A percentile compares a stretch with the other conserved stretches of the same genome.
Evolutionary conservation across 2,888 invertebrate species (phyloP).

Genomic region (Morpho deidamia): DNA sequence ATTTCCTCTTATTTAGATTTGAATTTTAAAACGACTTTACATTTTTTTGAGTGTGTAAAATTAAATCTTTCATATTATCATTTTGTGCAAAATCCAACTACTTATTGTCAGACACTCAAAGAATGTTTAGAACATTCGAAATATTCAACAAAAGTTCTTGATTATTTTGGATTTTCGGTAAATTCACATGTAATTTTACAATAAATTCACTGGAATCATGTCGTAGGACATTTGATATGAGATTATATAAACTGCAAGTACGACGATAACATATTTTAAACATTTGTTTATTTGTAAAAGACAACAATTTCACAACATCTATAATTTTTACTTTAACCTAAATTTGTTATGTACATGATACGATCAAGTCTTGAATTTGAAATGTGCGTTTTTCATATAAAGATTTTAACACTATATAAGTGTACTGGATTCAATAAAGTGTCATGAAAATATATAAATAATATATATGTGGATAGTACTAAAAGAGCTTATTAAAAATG

Average conservation of each 20-base stretch:
- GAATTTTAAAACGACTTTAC: conserved; percentile 37
- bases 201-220: conserved; percentile 8
- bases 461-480: neutral
- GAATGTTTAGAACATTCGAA: conserved; percentile 57
- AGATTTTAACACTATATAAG: conserved; percentile 7
- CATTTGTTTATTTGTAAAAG: conserved; percentile 35
- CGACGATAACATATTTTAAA: conserved; percentile 13
- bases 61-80: conserved; percentile 8
- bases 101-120: conserved; percentile 68
- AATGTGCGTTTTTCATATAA: conserved; percentile 54
- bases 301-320: conserved; percentile 63
- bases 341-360: conserved; percentile 52
- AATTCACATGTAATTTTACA: conserved; percentile 3
- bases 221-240: conserved; percentile 16
- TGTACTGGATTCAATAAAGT: conserved; percentile 4
- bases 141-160: conserved; percentile 18
- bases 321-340: conserved; percentile 33
- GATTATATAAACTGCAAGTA: conserved; percentile 16
- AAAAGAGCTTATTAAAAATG: conserved; percentile 11
- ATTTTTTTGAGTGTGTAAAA: conserved; percentile 28
- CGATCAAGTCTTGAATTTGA: conserved; percentile 68
- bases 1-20: conserved; percentile 55
- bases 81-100: conserved; percentile 43
- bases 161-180: conserved; percentile 2
- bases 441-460: neutral